These are phyloP conservation scores for Syngnathus scovelli DNA, from an alignment of 2,113 vertebrate genomes.

Conservation along the genomic window DNA sequence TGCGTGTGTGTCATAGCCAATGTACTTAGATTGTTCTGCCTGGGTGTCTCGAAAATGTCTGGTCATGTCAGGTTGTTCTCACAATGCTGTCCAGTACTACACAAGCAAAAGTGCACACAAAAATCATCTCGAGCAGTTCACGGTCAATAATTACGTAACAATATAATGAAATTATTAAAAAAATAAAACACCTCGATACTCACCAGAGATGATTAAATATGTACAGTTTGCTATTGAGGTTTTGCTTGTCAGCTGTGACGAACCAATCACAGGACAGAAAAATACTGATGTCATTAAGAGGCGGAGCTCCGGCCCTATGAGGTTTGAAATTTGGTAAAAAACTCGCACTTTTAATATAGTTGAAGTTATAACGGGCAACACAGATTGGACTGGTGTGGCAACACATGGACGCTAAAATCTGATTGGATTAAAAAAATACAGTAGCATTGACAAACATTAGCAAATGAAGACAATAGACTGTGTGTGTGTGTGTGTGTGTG, in stretches of 20 bases:
- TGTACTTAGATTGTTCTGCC: conserved; percentile 20
- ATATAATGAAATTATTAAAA: too few relatives aligned
- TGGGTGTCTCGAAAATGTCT: conserved; percentile 55
- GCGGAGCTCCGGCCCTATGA: neutral
- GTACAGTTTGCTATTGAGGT: too few relatives aligned
- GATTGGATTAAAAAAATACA: neutral
- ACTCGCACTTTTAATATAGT: neutral
- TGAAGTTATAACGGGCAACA: too few relatives aligned
- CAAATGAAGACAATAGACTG: neutral
- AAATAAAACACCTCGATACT: too few relatives aligned
- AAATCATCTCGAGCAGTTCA: too few relatives aligned
- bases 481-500: too few relatives aligned
- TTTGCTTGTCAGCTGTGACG: neutral
- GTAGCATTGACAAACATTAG: too few relatives aligned
- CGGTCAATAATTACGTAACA: too few relatives aligned
- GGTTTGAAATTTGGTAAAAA: neutral
- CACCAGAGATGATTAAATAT: too few relatives aligned
- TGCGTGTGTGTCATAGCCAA: conserved; percentile 1
- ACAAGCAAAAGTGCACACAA: neutral
- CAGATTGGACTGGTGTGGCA: neutral
- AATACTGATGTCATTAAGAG: too few relatives aligned
- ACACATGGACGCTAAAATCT: neutral
- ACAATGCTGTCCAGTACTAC: conserved; percentile 13
- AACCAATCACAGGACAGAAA: too few relatives aligned
- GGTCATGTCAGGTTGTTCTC: conserved; percentile 51